Evolutionary conservation across 2,888 invertebrate genomes (phyloP), one percentile per base, ranked within the genome.

Genomic region (Phyto melanocephala): DNA sequence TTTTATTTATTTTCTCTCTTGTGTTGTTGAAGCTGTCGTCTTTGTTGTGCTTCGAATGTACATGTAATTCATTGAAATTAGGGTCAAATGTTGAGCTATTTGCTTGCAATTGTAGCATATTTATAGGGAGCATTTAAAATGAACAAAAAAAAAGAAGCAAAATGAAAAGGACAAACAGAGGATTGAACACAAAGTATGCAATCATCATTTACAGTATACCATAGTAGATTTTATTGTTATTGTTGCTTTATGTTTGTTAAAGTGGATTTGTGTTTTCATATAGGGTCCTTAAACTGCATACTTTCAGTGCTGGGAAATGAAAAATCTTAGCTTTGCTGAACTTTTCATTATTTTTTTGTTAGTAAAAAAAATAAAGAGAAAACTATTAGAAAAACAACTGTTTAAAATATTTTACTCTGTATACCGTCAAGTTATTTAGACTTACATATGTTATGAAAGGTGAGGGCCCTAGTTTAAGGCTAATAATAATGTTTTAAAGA

Each of bases 31-130:
- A 42, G 42, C 17, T 17, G 5, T 50, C 33, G 50, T 37, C 10
- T 33, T 76, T 28, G 13, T 60, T 60, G 11, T 13, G 33, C 37
- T 60, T 68, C 50, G 54, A 50, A 50, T 58, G 45, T 65, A 80
- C 4, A 28, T 28, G 28, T 28, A 28, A 28, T 63, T 77, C 63
- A 76, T 67, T 71, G 80, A 81, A 81, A 81, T 81, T 81, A 81
- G 71, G 80, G 80, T 76, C 80, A 81, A 76, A 81, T 76, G 71
- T 76, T 76, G 71, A 76, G 76, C 71, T 76, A 76, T 81, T 81
- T 81, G 76, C 76, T 80, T 65, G 75, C 80, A 70, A 76, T 75
- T 80, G 75, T 71, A 75, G 75, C 75, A 80, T 76, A 71, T 70
- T 76, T 80, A 47, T 76, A 70, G 76, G 67, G 62, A 76, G 63